These are phyloP conservation scores for Pseudomugil tenellus DNA, from an alignment of 2,797 vertebrate species.

Conservation along the genomic window DNA sequence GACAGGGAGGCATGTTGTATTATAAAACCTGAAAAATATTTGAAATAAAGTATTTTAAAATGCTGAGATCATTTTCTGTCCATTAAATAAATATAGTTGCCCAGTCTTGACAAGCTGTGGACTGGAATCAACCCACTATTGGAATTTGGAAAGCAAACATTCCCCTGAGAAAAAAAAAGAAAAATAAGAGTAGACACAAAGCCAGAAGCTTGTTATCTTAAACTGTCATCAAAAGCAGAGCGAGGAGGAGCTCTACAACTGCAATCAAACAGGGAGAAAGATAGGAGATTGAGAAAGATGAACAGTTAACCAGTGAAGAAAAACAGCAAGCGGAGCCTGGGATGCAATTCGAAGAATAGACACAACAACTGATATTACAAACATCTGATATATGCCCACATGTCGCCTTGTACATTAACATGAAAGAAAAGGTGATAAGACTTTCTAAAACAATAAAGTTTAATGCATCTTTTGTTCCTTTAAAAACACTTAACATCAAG, in stretches of 20 bases:
- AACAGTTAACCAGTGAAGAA: conserved; percentile 37
- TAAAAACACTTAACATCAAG: background rate
- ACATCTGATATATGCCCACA: conserved; percentile 43
- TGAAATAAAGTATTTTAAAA: conserved; percentile 10
- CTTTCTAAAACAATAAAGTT: conserved; percentile 3
- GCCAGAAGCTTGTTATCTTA: conserved; percentile 58
- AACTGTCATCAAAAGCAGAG: conserved; percentile 55
- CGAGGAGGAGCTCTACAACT: conserved; percentile 33
- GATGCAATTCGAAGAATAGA: conserved; percentile 43
- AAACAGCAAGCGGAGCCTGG: conserved; percentile 32
- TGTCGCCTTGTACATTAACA: conserved; percentile 56
- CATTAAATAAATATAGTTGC: conserved; percentile 14
- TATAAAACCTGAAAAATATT: conserved; percentile 11
- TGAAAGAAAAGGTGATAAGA: conserved; percentile 56
- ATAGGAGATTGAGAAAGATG: conserved; percentile 45
- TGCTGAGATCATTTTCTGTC: conserved; percentile 7
- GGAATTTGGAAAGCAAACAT: conserved; percentile 47
- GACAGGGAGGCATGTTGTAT: conserved; percentile 6
- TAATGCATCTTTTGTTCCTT: conserved; percentile 19
- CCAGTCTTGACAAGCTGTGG: conserved; percentile 31
- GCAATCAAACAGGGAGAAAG: conserved; percentile 42
- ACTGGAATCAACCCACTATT: conserved; percentile 27
- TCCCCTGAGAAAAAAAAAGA: conserved; percentile 32
- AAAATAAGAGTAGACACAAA: conserved; percentile 57
- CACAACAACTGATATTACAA: conserved; percentile 57